Conservation (phyloP, 2,888 invertebrate species). For the Dascillus cervinus region DNA sequence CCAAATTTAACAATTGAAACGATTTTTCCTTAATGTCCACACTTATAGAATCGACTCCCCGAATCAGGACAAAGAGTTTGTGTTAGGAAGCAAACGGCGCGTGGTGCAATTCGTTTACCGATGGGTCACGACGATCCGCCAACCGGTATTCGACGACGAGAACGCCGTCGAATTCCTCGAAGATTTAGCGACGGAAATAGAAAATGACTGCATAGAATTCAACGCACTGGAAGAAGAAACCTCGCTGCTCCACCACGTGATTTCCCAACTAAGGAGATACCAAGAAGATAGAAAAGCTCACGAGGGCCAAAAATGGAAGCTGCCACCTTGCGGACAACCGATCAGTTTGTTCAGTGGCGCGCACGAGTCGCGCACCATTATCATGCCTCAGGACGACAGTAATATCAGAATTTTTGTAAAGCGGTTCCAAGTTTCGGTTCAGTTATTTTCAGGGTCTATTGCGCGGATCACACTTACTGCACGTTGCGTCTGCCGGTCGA, state of each 20-base stretch:
- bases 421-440: neutral
- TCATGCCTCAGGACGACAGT: constrained; percentile 62
- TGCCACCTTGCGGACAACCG: constrained; percentile 62
- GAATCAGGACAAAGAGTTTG: constrained; percentile 58
- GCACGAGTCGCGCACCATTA: constrained; percentile 47
- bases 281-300: constrained; percentile 52
- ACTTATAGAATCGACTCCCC: constrained; percentile 52
- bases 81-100: constrained; percentile 61
- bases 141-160: constrained; percentile 68
- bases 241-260: constrained; percentile 59
- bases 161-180: constrained; percentile 65
- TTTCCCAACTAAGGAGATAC: constrained; percentile 54
- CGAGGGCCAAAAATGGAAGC: constrained; percentile 61
- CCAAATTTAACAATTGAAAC: neutral
- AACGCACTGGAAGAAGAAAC: constrained; percentile 59
- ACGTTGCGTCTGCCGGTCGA: constrained; percentile 66
- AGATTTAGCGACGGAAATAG: constrained; percentile 63
- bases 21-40: constrained; percentile 15
- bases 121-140: constrained; percentile 65
- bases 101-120: constrained; percentile 71
- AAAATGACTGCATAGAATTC: constrained; percentile 53
- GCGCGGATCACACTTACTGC: constrained; percentile 75
- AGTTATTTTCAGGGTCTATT: constrained; percentile 74
- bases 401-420: constrained; percentile 29
- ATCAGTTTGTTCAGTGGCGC: constrained; percentile 58